phyloP scores from a whole-genome alignment of 2,113 vertebrate genomes.

The Epinephelus cyanopodus region DNA sequence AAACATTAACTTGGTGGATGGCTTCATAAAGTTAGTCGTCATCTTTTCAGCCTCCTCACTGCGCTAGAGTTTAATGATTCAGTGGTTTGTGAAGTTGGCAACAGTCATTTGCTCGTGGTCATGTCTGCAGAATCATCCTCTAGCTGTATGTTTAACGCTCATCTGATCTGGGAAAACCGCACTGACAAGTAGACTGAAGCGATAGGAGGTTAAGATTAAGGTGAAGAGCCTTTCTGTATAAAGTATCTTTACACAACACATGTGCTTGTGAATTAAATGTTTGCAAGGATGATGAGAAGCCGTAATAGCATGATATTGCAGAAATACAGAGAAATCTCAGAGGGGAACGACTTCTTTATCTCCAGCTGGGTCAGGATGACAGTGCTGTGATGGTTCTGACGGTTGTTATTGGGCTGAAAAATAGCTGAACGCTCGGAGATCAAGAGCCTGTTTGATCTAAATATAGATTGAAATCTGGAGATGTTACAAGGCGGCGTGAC shows the following conservation, averaged over 20 bases:
- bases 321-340: conserved; percentile 11
- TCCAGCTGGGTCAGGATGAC: conserved; percentile 19
- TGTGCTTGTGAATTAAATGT: background rate
- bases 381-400: conserved; percentile 26
- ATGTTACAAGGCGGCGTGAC: conserved; percentile 40
- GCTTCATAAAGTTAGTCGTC: too few relatives aligned
- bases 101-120: background rate
- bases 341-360: conserved; percentile 12
- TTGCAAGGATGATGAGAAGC: background rate
- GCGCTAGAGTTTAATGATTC: background rate
- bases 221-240: background rate
- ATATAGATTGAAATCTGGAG: conserved; percentile 58
- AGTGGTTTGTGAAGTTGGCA: background rate
- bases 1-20: background rate
- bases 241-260: background rate
- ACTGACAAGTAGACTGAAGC: background rate
- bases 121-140: background rate
- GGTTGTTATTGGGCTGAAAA: conserved; percentile 34
- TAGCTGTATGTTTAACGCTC: background rate
- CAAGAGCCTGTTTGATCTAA: conserved; percentile 68
- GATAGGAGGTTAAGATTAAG: background rate
- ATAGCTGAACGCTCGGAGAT: conserved; percentile 46
- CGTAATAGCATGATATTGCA: background rate
- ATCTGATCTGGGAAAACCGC: background rate
- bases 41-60: background rate